A percentile compares a stretch with the other conserved stretches of the same genome.
Evolutionary conservation across 2,113 vertebrate genomes (phyloP).

Genomic region (Pachypanchax playfairii): DNA sequence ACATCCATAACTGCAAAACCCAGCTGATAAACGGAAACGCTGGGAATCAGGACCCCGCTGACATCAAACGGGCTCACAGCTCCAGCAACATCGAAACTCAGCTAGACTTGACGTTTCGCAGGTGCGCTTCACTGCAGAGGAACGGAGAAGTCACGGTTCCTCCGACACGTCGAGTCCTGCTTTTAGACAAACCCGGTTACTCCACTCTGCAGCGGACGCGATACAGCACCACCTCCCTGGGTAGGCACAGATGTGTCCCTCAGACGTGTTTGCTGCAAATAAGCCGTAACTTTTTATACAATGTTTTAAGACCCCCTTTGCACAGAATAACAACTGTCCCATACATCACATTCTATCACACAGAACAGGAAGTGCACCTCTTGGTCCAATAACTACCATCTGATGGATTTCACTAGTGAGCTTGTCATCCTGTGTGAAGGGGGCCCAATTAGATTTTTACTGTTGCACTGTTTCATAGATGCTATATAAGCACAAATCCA

Average conservation of each 20-base stretch:
- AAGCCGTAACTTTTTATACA: neutral
- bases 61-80: constrained; percentile 82
- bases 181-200: constrained; percentile 61
- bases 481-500: too few relatives aligned
- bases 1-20: constrained; percentile 32
- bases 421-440: too few relatives aligned
- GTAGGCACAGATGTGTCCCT: constrained; percentile 70
- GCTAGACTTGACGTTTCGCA: constrained; percentile 64
- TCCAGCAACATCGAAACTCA: constrained; percentile 82
- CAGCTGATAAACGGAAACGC: constrained; percentile 59
- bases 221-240: constrained; percentile 82
- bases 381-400: too few relatives aligned
- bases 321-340: too few relatives aligned
- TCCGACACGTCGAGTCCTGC: constrained; percentile 44
- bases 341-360: too few relatives aligned
- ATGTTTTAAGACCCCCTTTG: too few relatives aligned
- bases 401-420: too few relatives aligned
- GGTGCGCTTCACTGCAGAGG: constrained; percentile 80
- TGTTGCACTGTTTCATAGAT: too few relatives aligned
- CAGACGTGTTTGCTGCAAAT: constrained; percentile 12
- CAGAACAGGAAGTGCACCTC: too few relatives aligned
- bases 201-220: constrained; percentile 78
- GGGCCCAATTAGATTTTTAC: too few relatives aligned
- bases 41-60: constrained; percentile 31
- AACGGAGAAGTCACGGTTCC: constrained; percentile 57